These are phyloP conservation scores for Florisuga fusca DNA, from an alignment of 2,797 vertebrate genomes.

Conservation along the genomic window DNA sequence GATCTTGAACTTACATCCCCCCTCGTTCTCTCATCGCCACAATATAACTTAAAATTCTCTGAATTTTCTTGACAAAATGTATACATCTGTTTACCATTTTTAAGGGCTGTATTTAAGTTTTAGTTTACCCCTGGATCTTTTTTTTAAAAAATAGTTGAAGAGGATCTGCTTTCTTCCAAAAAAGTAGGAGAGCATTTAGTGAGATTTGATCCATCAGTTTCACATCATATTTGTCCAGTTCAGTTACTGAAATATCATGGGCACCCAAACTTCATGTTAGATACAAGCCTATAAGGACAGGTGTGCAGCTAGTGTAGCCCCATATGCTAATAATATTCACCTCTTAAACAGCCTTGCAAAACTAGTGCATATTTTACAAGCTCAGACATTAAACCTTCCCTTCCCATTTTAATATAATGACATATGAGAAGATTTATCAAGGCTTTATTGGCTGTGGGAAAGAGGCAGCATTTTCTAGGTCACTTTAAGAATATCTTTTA, in stretches of 20 bases:
- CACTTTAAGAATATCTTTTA: slow-evolving; percentile 65
- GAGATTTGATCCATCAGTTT: background rate
- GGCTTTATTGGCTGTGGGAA: slow-evolving; percentile 50
- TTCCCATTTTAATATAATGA: slow-evolving; percentile 21
- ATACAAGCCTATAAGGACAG: background rate
- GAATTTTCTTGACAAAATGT: background rate
- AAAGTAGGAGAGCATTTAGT: background rate
- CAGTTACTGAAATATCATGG: background rate
- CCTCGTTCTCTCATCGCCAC: background rate
- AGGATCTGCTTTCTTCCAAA: background rate
- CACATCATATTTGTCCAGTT: rapidly evolving
- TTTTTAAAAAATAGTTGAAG: background rate
- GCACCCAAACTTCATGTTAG: background rate
- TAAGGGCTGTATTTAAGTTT: background rate
- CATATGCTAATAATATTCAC: background rate
- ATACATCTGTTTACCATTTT: background rate
- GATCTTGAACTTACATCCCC: background rate
- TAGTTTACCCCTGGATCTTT: background rate
- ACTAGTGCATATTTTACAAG: slow-evolving; percentile 25
- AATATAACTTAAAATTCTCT: background rate
- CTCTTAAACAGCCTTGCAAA: slow-evolving; percentile 24
- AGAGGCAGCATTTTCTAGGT: slow-evolving; percentile 62
- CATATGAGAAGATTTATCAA: slow-evolving; percentile 23
- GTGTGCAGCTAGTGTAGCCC: background rate
- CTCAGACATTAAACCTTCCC: slow-evolving; percentile 10